Evolutionary conservation across 2,113 vertebrate species (phyloP).

Genomic region (Melanocharis versteri): DNA sequence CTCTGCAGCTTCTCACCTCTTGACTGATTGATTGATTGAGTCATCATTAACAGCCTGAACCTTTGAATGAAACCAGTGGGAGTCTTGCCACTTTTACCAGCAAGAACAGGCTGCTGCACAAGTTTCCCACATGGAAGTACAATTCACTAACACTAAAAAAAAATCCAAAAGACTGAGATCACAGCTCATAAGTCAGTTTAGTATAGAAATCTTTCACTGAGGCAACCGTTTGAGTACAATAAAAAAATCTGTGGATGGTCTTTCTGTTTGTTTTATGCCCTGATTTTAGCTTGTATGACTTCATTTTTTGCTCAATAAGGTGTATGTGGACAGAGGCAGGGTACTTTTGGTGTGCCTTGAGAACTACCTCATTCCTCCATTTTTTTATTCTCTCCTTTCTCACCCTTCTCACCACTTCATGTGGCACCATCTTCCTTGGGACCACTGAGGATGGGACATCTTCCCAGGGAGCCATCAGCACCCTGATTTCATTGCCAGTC

Average conservation of each 20-base stretch:
- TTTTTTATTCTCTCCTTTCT: background rate
- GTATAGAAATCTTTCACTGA: background rate
- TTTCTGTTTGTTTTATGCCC: background rate
- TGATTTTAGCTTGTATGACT: background rate
- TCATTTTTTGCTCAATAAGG: background rate
- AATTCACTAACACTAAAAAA: background rate
- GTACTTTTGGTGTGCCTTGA: background rate
- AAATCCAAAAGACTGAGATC: background rate
- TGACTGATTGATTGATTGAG: slow-evolving; percentile 51
- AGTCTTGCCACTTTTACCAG: slow-evolving; percentile 39
- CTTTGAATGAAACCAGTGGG: slow-evolving; percentile 60
- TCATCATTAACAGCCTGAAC: slow-evolving; percentile 52
- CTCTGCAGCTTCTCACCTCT: background rate
- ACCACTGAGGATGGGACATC: background rate
- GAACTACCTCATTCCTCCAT: fast-evolving
- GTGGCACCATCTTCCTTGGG: background rate
- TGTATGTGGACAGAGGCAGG: background rate
- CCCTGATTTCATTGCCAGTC: background rate
- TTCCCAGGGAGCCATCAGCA: background rate
- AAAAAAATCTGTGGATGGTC: background rate
- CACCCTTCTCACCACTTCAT: background rate
- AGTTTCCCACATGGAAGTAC: slow-evolving; percentile 19
- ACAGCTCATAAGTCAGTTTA: background rate
- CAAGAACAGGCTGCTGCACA: slow-evolving; percentile 21
- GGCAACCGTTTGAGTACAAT: background rate